Base-by-base conservation (phyloP, 2,113 vertebrate species). In the Strigops habroptila region DNA sequence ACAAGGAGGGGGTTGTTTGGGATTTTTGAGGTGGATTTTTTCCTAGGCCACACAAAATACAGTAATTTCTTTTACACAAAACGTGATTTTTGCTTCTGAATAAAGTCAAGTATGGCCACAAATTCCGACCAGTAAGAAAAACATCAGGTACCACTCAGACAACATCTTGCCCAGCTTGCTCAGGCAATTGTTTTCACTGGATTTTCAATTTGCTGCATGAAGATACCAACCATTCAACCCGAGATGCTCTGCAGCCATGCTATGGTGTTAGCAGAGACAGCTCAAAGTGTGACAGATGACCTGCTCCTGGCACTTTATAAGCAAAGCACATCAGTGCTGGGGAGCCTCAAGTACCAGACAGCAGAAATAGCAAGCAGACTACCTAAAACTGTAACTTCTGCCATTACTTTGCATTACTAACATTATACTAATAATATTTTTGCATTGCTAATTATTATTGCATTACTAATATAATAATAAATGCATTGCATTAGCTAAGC, bases 171-270 rank as follows among this genome's bases (percentile, higher is more conserved):
- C 35, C 35, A 3, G 15, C 49, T 79, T 27, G 31, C 52, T 55
- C 46, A 73, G 69, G 30, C 35, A 28, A 7, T 43, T 15, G 6
- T 68, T 94, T 49, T 18, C 10, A 3, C 4, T 31, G 64, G 33
- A 6, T 41, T 88, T 44, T 23, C 2, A 0, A 15, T 35, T n/a
- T 67, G 64, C 81, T 67, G 57, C 44, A 1, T 4, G 51, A 59
- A 53, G 35, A 24, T 33, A 16, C 2, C 2, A 1, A 33, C 27
- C 43, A 3, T 30, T 24, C 25, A 41, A 28, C 44, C n/a, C 1
- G 0, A 18, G 37, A 27, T 9, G 53, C 73, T 68, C 37, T 18
- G 16, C n/a, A 28, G 18, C 64, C n/a, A 12, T 44, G 5, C 0
- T 1, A 17, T 0, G 6, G 51, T 44, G 43, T n/a, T 9, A 35